Conservation (phyloP, 2,888 invertebrate genomes). For the Noctua pronuba region DNA sequence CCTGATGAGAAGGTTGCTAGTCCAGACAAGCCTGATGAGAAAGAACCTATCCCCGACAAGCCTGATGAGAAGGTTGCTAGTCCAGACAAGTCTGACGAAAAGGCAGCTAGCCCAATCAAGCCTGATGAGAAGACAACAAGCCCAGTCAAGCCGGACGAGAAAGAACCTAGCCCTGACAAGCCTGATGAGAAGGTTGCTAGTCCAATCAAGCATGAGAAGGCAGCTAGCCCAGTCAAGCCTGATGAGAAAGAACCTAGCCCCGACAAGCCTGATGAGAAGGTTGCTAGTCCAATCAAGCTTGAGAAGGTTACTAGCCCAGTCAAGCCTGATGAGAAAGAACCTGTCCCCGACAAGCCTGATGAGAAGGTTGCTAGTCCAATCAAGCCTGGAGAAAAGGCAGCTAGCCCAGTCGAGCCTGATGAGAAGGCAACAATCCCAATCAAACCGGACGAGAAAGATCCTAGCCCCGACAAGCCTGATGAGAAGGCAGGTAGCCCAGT, state of each 20-base stretch:
- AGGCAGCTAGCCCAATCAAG: not conserved
- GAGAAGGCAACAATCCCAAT: not conserved
- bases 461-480: not conserved
- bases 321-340: not conserved
- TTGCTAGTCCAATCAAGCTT: not conserved
- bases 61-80: not conserved
- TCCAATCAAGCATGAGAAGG: not conserved
- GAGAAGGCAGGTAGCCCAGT: not conserved
- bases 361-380: not conserved
- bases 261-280: conserved; percentile 2
- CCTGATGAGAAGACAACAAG: not conserved
- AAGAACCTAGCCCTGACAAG: not conserved
- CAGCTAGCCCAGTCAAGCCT: not conserved
- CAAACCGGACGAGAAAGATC: no score
- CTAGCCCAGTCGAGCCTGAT: not conserved
- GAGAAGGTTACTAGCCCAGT: conserved; percentile 41
- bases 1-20: not conserved
- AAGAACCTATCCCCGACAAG: not conserved
- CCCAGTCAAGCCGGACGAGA: not conserved
- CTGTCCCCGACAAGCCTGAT: not conserved
- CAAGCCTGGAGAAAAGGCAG: not conserved
- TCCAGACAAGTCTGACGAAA: not conserved
- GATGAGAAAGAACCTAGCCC: conserved; percentile 36
- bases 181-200: not conserved
- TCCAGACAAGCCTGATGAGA: not conserved